phyloP scores from a whole-genome alignment of 2,888 invertebrate species.

The Agriopis aurantiaria region DNA sequence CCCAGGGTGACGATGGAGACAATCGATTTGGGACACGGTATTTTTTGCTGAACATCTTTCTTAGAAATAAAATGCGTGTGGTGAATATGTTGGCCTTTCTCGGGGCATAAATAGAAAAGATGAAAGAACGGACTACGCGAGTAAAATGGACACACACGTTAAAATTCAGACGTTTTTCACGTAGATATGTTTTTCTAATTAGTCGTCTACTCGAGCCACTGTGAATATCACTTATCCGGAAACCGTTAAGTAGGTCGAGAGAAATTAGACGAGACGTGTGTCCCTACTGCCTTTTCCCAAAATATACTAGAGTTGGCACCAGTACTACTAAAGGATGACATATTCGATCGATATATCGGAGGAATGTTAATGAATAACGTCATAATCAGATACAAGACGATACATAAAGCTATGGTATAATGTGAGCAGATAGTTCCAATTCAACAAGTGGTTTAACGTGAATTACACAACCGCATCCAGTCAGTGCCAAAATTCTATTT shows the following conservation, averaged over 20 bases:
- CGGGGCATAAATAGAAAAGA: conserved; percentile 38
- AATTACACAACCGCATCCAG: conserved; percentile 84
- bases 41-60: conserved; percentile 37
- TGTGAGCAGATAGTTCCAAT: conserved; percentile 71
- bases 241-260: conserved; percentile 36
- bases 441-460: conserved; percentile 82
- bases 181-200: conserved; percentile 26
- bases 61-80: conserved; percentile 43
- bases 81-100: conserved; percentile 36
- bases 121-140: conserved; percentile 17
- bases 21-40: conserved; percentile 49
- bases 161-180: conserved; percentile 12
- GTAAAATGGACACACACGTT: conserved; percentile 18
- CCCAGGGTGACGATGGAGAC: conserved; percentile 51
- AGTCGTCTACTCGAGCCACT: conserved; percentile 19
- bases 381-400: conserved; percentile 30
- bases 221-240: conserved; percentile 36
- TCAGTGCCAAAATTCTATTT: conserved; percentile 86
- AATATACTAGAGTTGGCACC: conserved; percentile 34
- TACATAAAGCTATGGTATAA: conserved; percentile 55
- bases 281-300: conserved; percentile 30
- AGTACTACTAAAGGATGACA: conserved; percentile 21
- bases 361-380: conserved; percentile 38
- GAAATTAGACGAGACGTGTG: conserved; percentile 36
- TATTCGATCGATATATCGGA: conserved; percentile 32